Conservation (phyloP, 2,797 vertebrate species). For the Enteromius treurensis region DNA sequence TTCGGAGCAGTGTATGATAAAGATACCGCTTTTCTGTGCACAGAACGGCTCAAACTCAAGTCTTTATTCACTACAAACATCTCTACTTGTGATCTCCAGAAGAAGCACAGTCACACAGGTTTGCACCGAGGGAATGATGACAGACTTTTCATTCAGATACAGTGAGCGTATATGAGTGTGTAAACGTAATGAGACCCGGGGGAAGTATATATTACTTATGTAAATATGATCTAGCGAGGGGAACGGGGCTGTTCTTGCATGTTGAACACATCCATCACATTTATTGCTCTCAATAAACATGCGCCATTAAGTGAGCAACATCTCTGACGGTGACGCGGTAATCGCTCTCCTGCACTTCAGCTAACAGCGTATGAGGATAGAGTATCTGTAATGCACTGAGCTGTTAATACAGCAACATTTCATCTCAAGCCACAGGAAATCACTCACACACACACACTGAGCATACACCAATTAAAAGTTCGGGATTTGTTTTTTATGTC, state of each 20-base stretch:
- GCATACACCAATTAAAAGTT: neutral
- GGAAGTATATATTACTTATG: constrained; percentile 27
- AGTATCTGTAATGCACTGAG: constrained; percentile 15
- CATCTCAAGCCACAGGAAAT: constrained; percentile 22
- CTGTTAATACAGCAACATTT: constrained; percentile 28
- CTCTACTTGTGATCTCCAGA: neutral
- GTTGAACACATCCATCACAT: constrained; percentile 62
- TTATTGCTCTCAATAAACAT: constrained; percentile 58
- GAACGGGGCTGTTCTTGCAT: constrained; percentile 13
- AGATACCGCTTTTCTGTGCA: neutral
- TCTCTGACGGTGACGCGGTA: constrained; percentile 16
- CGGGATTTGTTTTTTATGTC: too few relatives aligned
- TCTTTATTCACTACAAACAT: neutral
- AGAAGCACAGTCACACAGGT: neutral
- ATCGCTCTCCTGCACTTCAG: constrained; percentile 37
- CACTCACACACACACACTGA: constrained; percentile 21
- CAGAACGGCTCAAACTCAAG: neutral
- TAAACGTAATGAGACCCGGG: neutral
- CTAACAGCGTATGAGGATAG: constrained; percentile 36
- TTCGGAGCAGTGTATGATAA: neutral
- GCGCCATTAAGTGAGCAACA: constrained; percentile 25
- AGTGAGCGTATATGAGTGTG: neutral
- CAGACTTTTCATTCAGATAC: constrained; percentile 8
- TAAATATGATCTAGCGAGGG: constrained; percentile 26
- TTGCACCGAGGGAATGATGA: neutral